phyloP scores from a whole-genome alignment of 2,113 vertebrate genomes.

The Chamaea fasciata region DNA sequence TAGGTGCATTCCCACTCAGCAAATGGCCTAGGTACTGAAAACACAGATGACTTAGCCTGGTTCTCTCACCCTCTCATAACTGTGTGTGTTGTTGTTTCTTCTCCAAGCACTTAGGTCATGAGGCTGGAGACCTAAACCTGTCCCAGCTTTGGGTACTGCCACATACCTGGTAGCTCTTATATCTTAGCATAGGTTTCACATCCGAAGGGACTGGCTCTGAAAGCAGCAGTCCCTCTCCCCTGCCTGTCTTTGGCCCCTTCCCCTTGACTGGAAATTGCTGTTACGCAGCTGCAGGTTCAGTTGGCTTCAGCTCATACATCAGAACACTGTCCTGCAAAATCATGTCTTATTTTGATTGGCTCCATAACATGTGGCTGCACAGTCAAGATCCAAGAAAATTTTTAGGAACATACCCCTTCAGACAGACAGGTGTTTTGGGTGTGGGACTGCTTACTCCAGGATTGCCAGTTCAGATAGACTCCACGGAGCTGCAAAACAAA shows the following conservation, averaged over 20 bases:
- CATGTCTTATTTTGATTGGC: not conserved
- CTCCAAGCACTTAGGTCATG: not conserved
- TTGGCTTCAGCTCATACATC: not conserved
- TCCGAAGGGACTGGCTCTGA: not conserved
- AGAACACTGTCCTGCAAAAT: not conserved
- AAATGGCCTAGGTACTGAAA: not conserved
- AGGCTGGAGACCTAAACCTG: not conserved
- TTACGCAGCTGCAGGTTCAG: not conserved
- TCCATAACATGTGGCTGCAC: not conserved
- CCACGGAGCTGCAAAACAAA: not conserved
- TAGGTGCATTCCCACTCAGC: not conserved
- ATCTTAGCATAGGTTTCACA: not conserved
- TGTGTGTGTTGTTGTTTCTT: not conserved
- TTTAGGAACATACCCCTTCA: not conserved
- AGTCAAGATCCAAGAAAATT: not conserved
- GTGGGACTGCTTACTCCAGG: not conserved
- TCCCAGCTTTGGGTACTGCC: not conserved
- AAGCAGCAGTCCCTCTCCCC: fast-evolving
- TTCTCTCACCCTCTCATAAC: not conserved
- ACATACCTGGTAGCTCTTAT: not conserved
- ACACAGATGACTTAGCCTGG: not conserved
- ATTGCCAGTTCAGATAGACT: not conserved
- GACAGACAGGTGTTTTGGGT: not conserved
- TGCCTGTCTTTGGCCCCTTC: not conserved
- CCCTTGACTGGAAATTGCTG: not conserved